Evolutionary conservation across 2,888 invertebrate genomes (phyloP).

Genomic region (Noctuana brunneofusca): DNA sequence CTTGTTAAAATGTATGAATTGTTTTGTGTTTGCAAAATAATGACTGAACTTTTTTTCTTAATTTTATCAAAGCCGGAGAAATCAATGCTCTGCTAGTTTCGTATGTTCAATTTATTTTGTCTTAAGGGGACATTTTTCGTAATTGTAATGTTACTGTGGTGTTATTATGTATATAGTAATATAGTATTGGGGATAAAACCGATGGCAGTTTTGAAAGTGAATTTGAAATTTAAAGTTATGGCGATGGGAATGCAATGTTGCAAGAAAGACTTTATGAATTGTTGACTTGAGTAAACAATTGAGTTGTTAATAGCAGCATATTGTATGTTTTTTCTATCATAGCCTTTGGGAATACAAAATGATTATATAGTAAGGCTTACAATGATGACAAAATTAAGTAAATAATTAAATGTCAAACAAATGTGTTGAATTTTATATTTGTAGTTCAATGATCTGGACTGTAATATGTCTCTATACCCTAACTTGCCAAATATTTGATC

Average conservation of each 20-base stretch:
- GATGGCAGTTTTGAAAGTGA: slow-evolving; percentile 6
- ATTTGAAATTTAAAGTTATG: slow-evolving; percentile 8
- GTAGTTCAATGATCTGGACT: not conserved
- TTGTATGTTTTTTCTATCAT: not conserved
- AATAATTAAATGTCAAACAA: too few relatives aligned
- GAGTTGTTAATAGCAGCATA: not conserved
- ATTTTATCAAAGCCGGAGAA: slow-evolving; percentile 12
- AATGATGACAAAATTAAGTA: not conserved
- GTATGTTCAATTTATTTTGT: slow-evolving; percentile 14
- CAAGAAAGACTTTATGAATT: not conserved
- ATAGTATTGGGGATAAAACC: not conserved
- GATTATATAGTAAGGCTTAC: not conserved
- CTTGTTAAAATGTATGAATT: slow-evolving; percentile 15
- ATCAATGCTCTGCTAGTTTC: slow-evolving; percentile 13
- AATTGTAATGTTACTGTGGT: slow-evolving; percentile 15
- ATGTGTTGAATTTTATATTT: not conserved
- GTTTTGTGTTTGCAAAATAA: slow-evolving; percentile 12
- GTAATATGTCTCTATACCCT: not conserved
- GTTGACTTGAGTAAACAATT: not conserved
- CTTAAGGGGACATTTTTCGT: slow-evolving; percentile 15
- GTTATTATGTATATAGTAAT: slow-evolving; percentile 10
- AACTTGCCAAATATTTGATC: slow-evolving; percentile 2
- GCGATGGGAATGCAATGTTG: not conserved
- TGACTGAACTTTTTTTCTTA: slow-evolving; percentile 11
- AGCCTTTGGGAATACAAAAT: not conserved